Evolutionary conservation across 2,113 vertebrate species (phyloP).

Genomic region (Vombatus ursinus): DNA sequence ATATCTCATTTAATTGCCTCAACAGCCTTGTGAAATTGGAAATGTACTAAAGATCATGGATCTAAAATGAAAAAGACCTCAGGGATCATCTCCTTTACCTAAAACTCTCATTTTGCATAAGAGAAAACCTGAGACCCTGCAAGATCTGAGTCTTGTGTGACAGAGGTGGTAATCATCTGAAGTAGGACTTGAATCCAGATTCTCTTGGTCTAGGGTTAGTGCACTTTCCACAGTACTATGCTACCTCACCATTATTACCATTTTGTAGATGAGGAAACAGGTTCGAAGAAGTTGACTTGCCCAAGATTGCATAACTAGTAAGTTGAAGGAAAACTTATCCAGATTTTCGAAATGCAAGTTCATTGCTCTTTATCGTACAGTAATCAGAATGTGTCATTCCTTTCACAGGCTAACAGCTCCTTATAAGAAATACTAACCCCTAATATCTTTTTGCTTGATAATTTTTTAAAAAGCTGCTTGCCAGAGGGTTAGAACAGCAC

Average conservation of each 20-base stretch:
- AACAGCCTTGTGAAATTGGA: background rate
- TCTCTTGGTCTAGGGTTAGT: background rate
- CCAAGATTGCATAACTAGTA: background rate
- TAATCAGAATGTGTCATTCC: background rate
- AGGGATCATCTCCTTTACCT: background rate
- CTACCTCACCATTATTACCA: background rate
- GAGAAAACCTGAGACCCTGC: background rate
- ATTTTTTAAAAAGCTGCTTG: background rate
- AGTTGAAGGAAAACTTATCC: background rate
- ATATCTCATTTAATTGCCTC: background rate
- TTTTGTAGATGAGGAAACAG: background rate
- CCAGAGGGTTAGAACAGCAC: background rate
- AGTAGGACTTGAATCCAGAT: background rate
- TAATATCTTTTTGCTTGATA: background rate
- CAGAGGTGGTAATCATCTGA: background rate
- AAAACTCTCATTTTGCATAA: background rate
- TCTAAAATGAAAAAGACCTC: background rate
- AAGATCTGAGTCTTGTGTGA: background rate
- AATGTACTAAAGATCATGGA: background rate
- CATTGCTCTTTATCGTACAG: background rate
- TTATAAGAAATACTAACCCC: background rate
- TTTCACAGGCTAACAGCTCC: background rate
- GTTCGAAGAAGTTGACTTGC: background rate
- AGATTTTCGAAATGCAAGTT: background rate
- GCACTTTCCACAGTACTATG: background rate